Base-by-base conservation (phyloP, 2,113 vertebrate species). In the Spizaetus ornatus region DNA sequence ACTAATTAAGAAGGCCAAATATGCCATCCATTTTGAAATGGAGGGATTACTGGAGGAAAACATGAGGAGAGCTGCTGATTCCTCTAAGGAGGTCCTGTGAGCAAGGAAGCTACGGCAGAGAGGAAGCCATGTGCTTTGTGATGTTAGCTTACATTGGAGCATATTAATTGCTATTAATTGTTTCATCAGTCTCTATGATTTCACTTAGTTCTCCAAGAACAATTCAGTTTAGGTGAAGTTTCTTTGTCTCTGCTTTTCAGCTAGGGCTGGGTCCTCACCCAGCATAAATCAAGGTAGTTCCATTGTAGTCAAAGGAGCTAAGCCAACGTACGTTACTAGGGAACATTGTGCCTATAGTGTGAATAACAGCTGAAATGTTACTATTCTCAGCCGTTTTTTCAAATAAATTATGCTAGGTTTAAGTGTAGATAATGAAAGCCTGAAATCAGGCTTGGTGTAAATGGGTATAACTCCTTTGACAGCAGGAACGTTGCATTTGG, bases 371-470 rank as follows among this genome's bases (percentile, higher is more conserved):
- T 90, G 66, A 96, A 96, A 91, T 1, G 29, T 90, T 94, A 42
- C 87, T 95, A 81, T 96, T 97, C 94, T 90, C 87, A 87, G 95
- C 70, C 5, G 3, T 87, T 95, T 95, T 91, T 95, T 90, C 74
- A 83, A 72, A 93, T 40, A 90, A 93, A 90, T 96, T 94, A 90
- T 94, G 74, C 81, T 59, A 52, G 72, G 73, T 82, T 89, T 79
- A 95, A 97, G 88, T 89, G 83, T 79, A 86, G 95, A 90, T 96
- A 96, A 94, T 96, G 95, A 97, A 96, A 93, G 91, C 78, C 84
- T 95, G 77, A 81, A 88, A 92, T 94, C 81, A 78, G 74, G 53
- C 62, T 92, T 61, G 48, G 86, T 92, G 48, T 86, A 94, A 91
- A 69, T 61, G 69, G 45, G 65, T 84, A 65, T 32, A 78, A 47